Evolutionary conservation across 2,888 invertebrate genomes (phyloP).

Genomic region (Tiliacea aurago): DNA sequence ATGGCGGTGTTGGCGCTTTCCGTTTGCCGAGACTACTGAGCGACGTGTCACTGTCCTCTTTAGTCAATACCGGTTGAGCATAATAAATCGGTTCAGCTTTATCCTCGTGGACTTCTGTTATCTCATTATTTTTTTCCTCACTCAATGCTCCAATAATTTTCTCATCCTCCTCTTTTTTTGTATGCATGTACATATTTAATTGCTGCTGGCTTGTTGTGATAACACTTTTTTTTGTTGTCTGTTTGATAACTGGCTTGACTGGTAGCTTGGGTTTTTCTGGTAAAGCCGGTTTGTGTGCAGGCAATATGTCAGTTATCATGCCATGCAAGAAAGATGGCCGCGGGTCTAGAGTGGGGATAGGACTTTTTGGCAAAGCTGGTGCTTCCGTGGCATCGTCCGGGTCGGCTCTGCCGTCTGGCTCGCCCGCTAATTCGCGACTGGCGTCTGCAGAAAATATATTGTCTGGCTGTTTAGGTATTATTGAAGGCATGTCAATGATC

Average conservation of each 20-base stretch:
- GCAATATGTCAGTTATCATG: slow-evolving; percentile 88
- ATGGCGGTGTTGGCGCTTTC: slow-evolving; percentile 94
- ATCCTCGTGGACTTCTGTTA: slow-evolving; percentile 81
- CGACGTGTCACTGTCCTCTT: slow-evolving; percentile 91
- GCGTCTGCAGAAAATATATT: slow-evolving; percentile 89
- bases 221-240: slow-evolving; percentile 82
- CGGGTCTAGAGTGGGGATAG: slow-evolving; percentile 91
- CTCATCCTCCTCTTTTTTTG: slow-evolving; percentile 78
- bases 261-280: slow-evolving; percentile 93
- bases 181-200: slow-evolving; percentile 89
- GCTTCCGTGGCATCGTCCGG: slow-evolving; percentile 93
- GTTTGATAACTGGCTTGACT: slow-evolving; percentile 90
- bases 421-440: slow-evolving; percentile 95
- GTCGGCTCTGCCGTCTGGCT: slow-evolving; percentile 96
- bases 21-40: slow-evolving; percentile 92
- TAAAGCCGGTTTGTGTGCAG: slow-evolving; percentile 90
- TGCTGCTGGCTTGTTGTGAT: slow-evolving; percentile 85
- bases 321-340: slow-evolving; percentile 94
- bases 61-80: slow-evolving; percentile 88
- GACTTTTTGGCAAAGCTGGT: slow-evolving; percentile 93
- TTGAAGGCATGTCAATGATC: slow-evolving; percentile 87
- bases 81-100: slow-evolving; percentile 85
- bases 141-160: slow-evolving; percentile 73
- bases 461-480: slow-evolving; percentile 85
- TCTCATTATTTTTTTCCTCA: slow-evolving; percentile 85